These are phyloP conservation scores for Cephus runcator DNA, from an alignment of 2,888 invertebrate genomes.

Conservation along the genomic window DNA sequence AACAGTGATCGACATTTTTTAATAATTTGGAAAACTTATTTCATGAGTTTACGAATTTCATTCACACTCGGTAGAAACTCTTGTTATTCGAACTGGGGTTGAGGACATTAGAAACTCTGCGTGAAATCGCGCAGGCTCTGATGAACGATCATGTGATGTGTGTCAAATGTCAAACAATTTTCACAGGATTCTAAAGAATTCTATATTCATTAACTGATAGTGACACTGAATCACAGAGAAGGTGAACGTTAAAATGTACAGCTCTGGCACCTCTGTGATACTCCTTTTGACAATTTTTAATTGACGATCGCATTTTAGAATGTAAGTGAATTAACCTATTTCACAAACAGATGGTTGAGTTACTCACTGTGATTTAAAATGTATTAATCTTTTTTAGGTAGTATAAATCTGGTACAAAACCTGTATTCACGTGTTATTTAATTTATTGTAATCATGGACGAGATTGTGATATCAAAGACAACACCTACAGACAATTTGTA, in stretches of 20 bases:
- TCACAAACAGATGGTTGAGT: not conserved
- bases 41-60: too few species aligned
- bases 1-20: not conserved
- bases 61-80: not conserved
- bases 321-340: not conserved
- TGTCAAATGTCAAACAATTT: not conserved
- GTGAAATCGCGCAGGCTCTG: not conserved
- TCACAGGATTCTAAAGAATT: not conserved
- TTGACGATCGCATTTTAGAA: not conserved
- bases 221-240: not conserved
- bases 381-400: not conserved
- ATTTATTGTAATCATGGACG: not conserved
- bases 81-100: not conserved
- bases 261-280: not conserved
- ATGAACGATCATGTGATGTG: not conserved
- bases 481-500: slow-evolving; percentile 82
- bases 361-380: not conserved
- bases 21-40: not conserved
- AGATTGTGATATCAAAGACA: slow-evolving; percentile 23
- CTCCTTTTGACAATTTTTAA: not conserved
- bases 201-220: not conserved
- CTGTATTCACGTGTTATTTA: not conserved
- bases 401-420: not conserved
- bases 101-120: not conserved
- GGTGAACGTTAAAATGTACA: not conserved